Conservation (phyloP, 1,140 invertebrate species). For the Arctopsyche grandis region DNA sequence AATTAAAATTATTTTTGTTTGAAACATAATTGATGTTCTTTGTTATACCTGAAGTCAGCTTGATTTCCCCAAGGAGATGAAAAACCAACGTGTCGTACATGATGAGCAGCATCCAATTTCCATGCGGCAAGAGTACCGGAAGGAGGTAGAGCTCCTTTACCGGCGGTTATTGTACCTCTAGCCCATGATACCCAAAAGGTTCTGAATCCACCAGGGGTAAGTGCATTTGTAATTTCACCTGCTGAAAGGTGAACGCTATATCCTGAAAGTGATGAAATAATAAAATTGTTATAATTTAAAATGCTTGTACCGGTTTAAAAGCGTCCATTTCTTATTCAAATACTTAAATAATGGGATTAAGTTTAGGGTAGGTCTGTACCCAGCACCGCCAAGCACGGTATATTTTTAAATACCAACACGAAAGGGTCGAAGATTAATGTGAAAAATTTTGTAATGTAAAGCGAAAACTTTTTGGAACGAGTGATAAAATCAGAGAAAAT, state of each 20-base stretch:
- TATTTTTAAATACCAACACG: too few species aligned
- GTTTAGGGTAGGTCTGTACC: too few species aligned
- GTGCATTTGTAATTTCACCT: slow-evolving; percentile 55
- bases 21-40: neutral
- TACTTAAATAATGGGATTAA: too few species aligned
- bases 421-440: too few species aligned
- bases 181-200: slow-evolving; percentile 74
- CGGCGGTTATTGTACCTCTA: slow-evolving; percentile 66
- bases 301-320: neutral
- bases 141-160: slow-evolving; percentile 65
- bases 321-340: neutral
- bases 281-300: neutral
- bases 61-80: slow-evolving; percentile 69
- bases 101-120: slow-evolving; percentile 68
- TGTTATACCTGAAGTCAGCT: slow-evolving; percentile 70
- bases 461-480: too few species aligned
- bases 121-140: slow-evolving; percentile 67
- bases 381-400: too few species aligned
- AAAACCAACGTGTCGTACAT: slow-evolving; percentile 70
- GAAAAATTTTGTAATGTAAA: too few species aligned
- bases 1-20: neutral
- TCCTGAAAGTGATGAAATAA: slow-evolving; percentile 58
- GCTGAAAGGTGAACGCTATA: slow-evolving; percentile 70
- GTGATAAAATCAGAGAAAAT: too few species aligned
- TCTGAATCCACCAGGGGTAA: slow-evolving; percentile 40